phyloP scores from a whole-genome alignment of 2,113 vertebrate species.

The Albula glossodonta region DNA sequence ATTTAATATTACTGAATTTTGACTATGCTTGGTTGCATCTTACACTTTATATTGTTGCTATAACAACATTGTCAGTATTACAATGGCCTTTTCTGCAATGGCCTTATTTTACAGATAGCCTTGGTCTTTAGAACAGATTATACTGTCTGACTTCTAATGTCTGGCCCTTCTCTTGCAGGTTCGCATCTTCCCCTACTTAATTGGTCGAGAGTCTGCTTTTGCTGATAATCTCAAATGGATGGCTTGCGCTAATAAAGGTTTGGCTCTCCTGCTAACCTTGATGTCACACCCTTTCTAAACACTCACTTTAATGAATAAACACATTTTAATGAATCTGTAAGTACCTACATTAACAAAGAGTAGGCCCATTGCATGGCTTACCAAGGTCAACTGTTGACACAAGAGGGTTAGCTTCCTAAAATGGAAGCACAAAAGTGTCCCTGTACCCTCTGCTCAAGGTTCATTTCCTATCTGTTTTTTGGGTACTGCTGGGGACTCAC shows the following conservation, averaged over 20 bases:
- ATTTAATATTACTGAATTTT: no score
- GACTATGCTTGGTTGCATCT: no score
- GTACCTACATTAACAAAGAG: neutral
- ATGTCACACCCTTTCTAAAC: neutral
- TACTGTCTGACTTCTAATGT: neutral
- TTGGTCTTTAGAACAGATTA: neutral
- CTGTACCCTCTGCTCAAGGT: neutral
- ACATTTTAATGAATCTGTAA: conserved; percentile 1
- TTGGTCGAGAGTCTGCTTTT: conserved; percentile 78
- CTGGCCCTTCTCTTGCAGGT: conserved; percentile 60
- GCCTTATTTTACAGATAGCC: neutral
- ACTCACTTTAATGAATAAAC: neutral
- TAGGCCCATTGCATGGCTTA: neutral
- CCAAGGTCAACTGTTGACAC: neutral
- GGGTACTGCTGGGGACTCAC: no score
- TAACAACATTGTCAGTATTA: no score
- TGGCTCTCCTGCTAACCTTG: conserved; percentile 39
- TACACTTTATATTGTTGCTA: no score
- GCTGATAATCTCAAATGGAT: conserved; percentile 99
- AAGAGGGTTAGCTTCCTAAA: conserved; percentile 2
- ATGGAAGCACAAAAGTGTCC: neutral
- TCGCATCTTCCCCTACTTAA: conserved; percentile 75
- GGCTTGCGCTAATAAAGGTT: conserved; percentile 99
- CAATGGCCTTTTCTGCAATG: neutral
- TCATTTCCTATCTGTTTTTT: neutral